These are phyloP conservation scores for Mormyrus hasselquistii DNA, from an alignment of 2,797 vertebrate species.

Conservation along the genomic window DNA sequence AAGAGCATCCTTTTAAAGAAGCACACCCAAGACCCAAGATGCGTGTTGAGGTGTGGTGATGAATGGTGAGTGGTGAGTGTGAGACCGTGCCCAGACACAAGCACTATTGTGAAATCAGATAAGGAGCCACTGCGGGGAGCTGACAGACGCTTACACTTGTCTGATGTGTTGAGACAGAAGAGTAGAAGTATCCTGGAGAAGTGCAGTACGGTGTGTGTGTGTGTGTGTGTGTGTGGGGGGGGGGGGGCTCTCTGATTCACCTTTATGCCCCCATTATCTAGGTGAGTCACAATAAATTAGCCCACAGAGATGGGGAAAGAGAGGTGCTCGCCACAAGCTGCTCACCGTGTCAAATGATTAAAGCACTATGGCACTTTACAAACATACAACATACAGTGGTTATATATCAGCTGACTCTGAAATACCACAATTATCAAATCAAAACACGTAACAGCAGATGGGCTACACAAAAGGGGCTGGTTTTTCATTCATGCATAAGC, in stretches of 20 bases:
- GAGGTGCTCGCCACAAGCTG: neutral
- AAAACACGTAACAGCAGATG: neutral
- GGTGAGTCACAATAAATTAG: neutral
- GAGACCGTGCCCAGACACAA: neutral
- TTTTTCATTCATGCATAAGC: neutral
- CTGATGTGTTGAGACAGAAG: neutral
- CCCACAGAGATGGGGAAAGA: neutral
- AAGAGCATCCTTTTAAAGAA: neutral
- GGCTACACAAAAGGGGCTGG: neutral
- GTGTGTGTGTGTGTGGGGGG: too few species aligned
- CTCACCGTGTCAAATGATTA: neutral
- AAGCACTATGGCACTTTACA: neutral
- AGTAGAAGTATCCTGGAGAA: neutral
- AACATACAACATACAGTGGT: neutral
- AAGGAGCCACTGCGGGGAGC: neutral
- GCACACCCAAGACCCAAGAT: neutral
- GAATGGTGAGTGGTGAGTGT: neutral
- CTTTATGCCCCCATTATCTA: neutral
- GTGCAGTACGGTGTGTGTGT: neutral
- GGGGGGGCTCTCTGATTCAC: neutral
- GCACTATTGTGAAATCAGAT: slow-evolving; percentile 1
- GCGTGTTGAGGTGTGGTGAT: neutral
- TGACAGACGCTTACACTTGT: neutral
- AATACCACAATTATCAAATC: neutral
- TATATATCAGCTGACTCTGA: neutral